Evolutionary conservation across 2,113 vertebrate genomes (phyloP).

Genomic region (Cygnus atratus): DNA sequence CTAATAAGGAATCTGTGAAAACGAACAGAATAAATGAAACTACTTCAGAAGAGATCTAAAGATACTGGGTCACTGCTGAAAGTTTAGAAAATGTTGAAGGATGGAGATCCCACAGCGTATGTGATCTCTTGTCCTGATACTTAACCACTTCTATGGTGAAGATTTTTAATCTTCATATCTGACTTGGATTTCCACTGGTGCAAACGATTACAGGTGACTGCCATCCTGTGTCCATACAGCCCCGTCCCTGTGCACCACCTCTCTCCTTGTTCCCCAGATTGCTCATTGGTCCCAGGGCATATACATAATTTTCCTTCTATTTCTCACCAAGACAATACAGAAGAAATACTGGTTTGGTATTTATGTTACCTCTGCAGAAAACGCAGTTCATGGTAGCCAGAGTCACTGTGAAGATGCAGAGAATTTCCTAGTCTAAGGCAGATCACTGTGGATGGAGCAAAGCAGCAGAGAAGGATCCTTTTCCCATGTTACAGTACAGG

Average conservation of each 20-base stretch:
- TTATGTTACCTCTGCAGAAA: not conserved
- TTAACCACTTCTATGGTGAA: not conserved
- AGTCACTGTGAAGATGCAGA: not conserved
- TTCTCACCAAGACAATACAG: not conserved
- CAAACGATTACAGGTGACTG: not conserved
- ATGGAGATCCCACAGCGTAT: not conserved
- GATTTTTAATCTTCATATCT: not conserved
- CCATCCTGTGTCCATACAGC: not conserved
- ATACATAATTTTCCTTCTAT: not conserved
- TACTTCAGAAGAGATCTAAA: too few species aligned
- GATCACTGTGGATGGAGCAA: not conserved
- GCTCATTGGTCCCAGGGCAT: not conserved
- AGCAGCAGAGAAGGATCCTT: not conserved
- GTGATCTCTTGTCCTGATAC: not conserved
- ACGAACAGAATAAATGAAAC: not conserved
- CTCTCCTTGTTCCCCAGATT: not conserved
- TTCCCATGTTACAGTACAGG: not conserved
- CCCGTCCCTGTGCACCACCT: rapidly evolving
- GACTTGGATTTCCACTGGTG: not conserved
- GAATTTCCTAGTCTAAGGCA: not conserved
- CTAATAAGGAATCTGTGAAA: slow-evolving; percentile 29
- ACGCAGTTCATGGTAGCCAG: not conserved
- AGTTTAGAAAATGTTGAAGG: not conserved
- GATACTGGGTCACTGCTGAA: too few species aligned
- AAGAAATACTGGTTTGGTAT: not conserved